Conservation (phyloP, 2,888 invertebrate genomes). For the Metallyticus violacea region DNA sequence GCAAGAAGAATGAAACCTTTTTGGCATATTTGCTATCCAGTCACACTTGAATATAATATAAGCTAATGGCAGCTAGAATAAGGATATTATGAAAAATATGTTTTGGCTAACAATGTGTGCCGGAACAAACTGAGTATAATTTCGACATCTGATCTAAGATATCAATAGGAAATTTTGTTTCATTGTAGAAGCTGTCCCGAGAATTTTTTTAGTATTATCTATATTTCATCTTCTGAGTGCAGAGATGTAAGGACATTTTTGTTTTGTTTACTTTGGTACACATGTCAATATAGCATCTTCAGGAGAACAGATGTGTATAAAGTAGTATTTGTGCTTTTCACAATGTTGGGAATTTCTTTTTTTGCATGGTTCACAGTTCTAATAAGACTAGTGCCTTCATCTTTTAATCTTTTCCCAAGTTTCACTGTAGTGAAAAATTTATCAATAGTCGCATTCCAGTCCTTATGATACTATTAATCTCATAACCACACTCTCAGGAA, state of each 20-base stretch:
- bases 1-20: no score
- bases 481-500: slow-evolving; percentile 37
- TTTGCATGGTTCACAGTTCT: not conserved
- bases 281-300: not conserved
- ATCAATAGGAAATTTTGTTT: no score
- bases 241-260: not conserved
- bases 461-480: slow-evolving; percentile 37
- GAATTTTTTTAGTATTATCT: not conserved
- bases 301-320: not conserved
- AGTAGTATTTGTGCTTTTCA: not conserved
- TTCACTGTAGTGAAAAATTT: slow-evolving; percentile 27
- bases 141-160: no score
- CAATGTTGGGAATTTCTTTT: not conserved
- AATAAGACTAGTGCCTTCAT: not conserved
- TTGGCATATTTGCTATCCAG: no score
- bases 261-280: not conserved
- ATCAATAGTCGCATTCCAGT: slow-evolving; percentile 37
- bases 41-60: no score
- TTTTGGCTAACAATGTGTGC: no score
- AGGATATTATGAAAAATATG: no score
- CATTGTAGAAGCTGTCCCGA: no score
- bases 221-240: not conserved
- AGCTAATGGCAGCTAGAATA: no score
- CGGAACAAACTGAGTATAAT: no score
- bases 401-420: not conserved